Conservation (phyloP, 1,140 invertebrate species). For the Drosophila sproati region DNA sequence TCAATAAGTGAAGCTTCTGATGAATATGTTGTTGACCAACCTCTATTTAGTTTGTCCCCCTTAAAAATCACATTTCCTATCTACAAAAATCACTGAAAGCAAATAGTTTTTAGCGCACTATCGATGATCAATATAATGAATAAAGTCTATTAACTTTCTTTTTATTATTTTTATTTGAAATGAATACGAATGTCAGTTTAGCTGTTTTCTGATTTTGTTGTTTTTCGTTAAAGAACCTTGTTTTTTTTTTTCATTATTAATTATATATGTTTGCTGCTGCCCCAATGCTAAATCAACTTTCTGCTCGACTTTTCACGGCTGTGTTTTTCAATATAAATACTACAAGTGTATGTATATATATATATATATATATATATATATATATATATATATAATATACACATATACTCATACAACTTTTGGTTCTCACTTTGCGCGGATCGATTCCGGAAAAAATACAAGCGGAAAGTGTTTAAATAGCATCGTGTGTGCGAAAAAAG, state of each 20-base stretch:
- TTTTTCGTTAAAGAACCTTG: slow-evolving; percentile 53
- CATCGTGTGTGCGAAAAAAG: slow-evolving; percentile 18
- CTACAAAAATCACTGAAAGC: too few species aligned
- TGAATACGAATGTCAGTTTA: slow-evolving; percentile 82
- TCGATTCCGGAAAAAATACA: slow-evolving; percentile 5
- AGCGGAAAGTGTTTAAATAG: slow-evolving; percentile 23
- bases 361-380: background rate
- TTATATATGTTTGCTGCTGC: slow-evolving; percentile 49
- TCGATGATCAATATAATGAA: slow-evolving; percentile 38
- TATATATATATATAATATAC: background rate
- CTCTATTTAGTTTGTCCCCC: too few species aligned
- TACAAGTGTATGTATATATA: background rate
- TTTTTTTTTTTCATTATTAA: slow-evolving; percentile 45
- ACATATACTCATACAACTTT: background rate
- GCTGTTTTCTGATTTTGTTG: slow-evolving; percentile 62
- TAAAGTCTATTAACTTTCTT: slow-evolving; percentile 44
- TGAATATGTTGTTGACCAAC: too few species aligned
- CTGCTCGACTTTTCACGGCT: slow-evolving; percentile 4
- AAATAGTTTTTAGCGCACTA: background rate
- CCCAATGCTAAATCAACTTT: slow-evolving; percentile 16
- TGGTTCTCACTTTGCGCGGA: slow-evolving; percentile 2
- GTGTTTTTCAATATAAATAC: slow-evolving; percentile 4
- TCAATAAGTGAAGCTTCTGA: too few species aligned
- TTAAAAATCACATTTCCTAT: too few species aligned
- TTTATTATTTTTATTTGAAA: slow-evolving; percentile 81